Evolutionary conservation across 2,113 vertebrate genomes (phyloP).

Genomic region (Garra rufa): DNA sequence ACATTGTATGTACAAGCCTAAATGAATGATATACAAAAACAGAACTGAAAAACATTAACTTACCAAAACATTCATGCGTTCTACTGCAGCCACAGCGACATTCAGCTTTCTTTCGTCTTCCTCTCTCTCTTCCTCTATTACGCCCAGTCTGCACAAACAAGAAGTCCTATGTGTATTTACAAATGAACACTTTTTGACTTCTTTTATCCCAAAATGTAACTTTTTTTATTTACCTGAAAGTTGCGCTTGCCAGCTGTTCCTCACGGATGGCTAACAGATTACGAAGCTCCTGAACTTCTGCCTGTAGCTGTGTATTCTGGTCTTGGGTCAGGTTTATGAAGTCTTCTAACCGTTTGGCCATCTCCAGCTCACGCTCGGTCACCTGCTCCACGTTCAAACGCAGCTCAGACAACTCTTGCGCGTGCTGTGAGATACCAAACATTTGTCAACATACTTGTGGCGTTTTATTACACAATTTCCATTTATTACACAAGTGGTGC

Average conservation of each 20-base stretch:
- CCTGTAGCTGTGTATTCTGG: constrained; percentile 74
- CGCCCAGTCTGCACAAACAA: constrained; percentile 71
- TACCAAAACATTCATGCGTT: constrained; percentile 78
- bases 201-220: background rate
- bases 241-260: constrained; percentile 77
- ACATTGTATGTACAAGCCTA: background rate
- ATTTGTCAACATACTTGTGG: background rate
- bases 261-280: constrained; percentile 73
- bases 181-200: background rate
- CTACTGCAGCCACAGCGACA: constrained; percentile 73
- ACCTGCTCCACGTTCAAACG: constrained; percentile 76
- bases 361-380: constrained; percentile 78
- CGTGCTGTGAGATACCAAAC: constrained; percentile 66
- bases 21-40: background rate
- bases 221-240: constrained; percentile 72
- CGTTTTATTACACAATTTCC: background rate
- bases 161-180: background rate
- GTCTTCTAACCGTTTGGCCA: constrained; percentile 81
- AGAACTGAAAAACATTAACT: constrained; percentile 36
- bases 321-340: constrained; percentile 78
- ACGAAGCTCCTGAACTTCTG: constrained; percentile 75
- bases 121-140: constrained; percentile 80
- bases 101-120: constrained; percentile 80
- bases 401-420: constrained; percentile 75
- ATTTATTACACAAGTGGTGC: background rate